A percentile compares a stretch with the other conserved stretches of the same genome.
These are phyloP conservation scores for Cryptoblepharus egeriae DNA, from an alignment of 2,797 vertebrate genomes.

Conservation along the genomic window DNA sequence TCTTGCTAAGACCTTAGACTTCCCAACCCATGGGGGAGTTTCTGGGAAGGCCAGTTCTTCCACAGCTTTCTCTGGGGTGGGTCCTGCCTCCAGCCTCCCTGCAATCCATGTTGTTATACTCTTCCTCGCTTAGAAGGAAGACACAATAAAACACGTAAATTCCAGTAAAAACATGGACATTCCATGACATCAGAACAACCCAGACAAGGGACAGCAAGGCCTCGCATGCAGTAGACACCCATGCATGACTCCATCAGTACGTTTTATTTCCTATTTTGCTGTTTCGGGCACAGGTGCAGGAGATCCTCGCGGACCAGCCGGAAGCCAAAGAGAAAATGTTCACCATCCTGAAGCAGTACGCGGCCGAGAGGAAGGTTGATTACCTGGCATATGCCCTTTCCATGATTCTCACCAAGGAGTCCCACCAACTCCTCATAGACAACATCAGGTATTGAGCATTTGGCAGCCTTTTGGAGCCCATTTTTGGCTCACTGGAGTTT, in stretches of 20 bases:
- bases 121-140: neutral
- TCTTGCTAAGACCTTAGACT: too few relatives aligned
- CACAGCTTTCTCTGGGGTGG: too few relatives aligned
- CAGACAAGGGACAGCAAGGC: neutral
- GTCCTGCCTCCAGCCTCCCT: too few relatives aligned
- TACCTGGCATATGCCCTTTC: slow-evolving; percentile 88
- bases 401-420: slow-evolving; percentile 84
- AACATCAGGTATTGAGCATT: slow-evolving; percentile 87
- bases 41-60: too few relatives aligned
- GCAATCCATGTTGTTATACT: too few relatives aligned
- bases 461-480: rapidly evolving
- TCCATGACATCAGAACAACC: neutral
- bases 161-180: neutral
- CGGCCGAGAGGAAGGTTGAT: slow-evolving; percentile 89
- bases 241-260: neutral
- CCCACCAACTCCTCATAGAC: slow-evolving; percentile 87
- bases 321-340: slow-evolving; percentile 91
- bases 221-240: too few relatives aligned
- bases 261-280: neutral
- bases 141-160: too few relatives aligned
- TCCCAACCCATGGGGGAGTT: too few relatives aligned
- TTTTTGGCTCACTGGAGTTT: neutral
- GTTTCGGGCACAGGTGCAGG: slow-evolving; percentile 84
- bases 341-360: slow-evolving; percentile 90
- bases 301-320: slow-evolving; percentile 85